Percentiles rank a stretch among this genome's conserved stretches.
Evolutionary conservation across 2,797 vertebrate genomes (phyloP).

Genomic region (Botia kubotai): DNA sequence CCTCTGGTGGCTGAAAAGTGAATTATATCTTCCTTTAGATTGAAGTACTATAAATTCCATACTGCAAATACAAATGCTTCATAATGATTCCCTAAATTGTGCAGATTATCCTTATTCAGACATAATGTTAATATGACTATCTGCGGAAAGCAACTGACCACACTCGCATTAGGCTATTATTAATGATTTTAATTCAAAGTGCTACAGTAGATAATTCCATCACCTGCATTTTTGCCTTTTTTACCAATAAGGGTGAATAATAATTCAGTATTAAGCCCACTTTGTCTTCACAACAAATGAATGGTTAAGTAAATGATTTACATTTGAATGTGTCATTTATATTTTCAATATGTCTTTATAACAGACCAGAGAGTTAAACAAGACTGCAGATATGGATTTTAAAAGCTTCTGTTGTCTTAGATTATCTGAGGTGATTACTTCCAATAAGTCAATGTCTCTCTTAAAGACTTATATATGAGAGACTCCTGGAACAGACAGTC

Average conservation of each 20-base stretch:
- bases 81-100: too few relatives aligned
- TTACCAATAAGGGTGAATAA: not conserved
- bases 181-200: constrained; percentile 30
- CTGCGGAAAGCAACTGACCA: not conserved
- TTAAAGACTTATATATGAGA: not conserved
- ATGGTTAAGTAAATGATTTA: not conserved
- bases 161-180: not conserved
- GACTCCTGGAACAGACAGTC: not conserved
- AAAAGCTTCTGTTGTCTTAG: not conserved
- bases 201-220: constrained; percentile 15
- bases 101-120: not conserved
- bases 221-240: not conserved
- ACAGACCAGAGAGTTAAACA: not conserved
- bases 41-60: not conserved
- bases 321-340: constrained; percentile 1
- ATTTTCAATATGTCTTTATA: not conserved
- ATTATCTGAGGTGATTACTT: not conserved
- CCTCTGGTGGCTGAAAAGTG: constrained; percentile 10
- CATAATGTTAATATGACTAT: not conserved
- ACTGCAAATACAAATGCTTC: not conserved
- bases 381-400: not conserved
- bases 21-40: not conserved
- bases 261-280: constrained; percentile 13
- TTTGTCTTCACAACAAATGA: not conserved
- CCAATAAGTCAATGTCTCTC: not conserved